Evolutionary conservation across 1,140 invertebrate species (phyloP).

Genomic region (Drosophila navojoa): DNA sequence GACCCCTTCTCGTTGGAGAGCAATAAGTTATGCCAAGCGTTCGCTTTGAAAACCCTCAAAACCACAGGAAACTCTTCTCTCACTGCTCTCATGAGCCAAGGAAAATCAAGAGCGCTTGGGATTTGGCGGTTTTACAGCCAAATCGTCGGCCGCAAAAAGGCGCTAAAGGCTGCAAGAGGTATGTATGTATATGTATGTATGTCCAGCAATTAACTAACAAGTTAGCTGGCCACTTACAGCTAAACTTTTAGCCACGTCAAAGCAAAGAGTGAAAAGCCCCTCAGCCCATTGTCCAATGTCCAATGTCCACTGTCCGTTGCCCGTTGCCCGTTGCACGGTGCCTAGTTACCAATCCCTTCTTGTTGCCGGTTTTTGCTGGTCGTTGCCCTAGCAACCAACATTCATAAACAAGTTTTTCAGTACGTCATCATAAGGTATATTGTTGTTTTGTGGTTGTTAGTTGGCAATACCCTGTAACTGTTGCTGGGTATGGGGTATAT

Average conservation of each 20-base stretch:
- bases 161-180: constrained; percentile 6
- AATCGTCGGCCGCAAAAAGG: constrained; percentile 8
- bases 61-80: neutral
- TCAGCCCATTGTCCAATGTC: neutral
- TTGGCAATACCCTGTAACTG: constrained; percentile 3
- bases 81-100: neutral
- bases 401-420: constrained; percentile 73
- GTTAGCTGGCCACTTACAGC: constrained; percentile 52
- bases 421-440: constrained; percentile 51
- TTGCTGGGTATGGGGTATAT: too few species aligned
- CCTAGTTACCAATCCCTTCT: constrained; percentile 18
- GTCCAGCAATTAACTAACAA: constrained; percentile 54
- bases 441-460: constrained; percentile 22
- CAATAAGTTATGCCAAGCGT: too few species aligned
- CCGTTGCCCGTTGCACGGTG: neutral
- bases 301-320: constrained; percentile 7
- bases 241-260: constrained; percentile 17
- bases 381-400: constrained; percentile 80
- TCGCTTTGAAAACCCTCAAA: too few species aligned
- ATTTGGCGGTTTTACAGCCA: neutral
- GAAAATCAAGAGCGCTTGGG: neutral
- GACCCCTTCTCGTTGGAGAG: too few species aligned
- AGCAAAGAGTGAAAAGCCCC: constrained; percentile 5
- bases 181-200: neutral
- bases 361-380: constrained; percentile 67